Base-by-base conservation (phyloP, 1,140 invertebrate species). In the Galleria mellonella region DNA sequence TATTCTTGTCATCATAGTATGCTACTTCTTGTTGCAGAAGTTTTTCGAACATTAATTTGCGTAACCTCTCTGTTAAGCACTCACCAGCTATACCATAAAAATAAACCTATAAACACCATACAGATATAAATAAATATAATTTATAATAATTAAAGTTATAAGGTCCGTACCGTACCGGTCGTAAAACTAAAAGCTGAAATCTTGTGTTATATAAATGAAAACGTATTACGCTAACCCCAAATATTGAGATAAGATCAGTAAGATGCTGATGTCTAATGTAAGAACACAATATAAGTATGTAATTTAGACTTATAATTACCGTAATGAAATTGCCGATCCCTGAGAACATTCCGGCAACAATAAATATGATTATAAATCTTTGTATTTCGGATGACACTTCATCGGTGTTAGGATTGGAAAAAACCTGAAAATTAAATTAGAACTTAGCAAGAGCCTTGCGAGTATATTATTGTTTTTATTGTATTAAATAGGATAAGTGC, bases 1-100 rank as follows among this genome's bases (percentile, higher is more conserved):
- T 92, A 15, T 86, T 70, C 50, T 90, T 88, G 37, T 91, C 85
- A 62, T 95, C 94, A 69, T 92, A 95, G 89, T 93, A 95, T 8
- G 86, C 90, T 4, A 94, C 88, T 61, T 94, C 91, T 83, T 94
- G 92, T 14, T 88, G 83, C 4, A 95, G 55, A 59, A 95, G 89
- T 0, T 89, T 88, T 39, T 87, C 78, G 60, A 95, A 94, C 35
- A 91, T 84, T 8, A 84, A 52, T 15, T 88, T 86, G 32, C 93
- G 73, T 1, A 95, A 63, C 36, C 93, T 74, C 37, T 89, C 89
- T 9, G 93, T 94, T 4, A 95, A 71, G 40, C 89, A 77, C 83
- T 94, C 93, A 36, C 92, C 92, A 15, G 92, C 92, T 23, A 91
- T 82, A 2, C 79, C 88, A 51, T 90, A 90, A 37, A 88, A 79